Evolutionary conservation across 2,888 invertebrate genomes (phyloP).

Genomic region (Oscheius sp.): DNA sequence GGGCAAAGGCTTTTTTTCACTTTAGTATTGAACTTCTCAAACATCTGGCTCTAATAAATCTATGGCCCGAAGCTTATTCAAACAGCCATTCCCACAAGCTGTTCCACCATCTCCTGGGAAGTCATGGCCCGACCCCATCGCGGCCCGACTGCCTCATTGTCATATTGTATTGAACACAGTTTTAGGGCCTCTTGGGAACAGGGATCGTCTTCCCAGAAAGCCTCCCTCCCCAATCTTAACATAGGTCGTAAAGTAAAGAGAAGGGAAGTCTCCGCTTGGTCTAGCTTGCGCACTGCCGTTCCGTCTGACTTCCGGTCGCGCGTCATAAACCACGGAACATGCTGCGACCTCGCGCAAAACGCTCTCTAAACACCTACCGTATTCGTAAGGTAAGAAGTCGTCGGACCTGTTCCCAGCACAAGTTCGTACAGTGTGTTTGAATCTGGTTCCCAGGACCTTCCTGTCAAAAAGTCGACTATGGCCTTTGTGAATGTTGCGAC

Average conservation of each 20-base stretch:
- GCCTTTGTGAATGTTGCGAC: slow-evolving; percentile 17
- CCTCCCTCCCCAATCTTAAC: too few relatives aligned
- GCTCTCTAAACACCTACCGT: slow-evolving; percentile 31
- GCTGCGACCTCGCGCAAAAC: slow-evolving; percentile 34
- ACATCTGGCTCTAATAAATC: too few relatives aligned
- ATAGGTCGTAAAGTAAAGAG: too few relatives aligned
- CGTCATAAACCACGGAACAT: slow-evolving; percentile 36
- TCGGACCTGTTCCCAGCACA: not conserved
- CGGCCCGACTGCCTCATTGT: slow-evolving; percentile 28
- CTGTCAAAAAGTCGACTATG: not conserved
- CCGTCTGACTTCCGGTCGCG: slow-evolving; percentile 42
- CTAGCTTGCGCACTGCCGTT: slow-evolving; percentile 31
- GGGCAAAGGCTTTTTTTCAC: too few relatives aligned
- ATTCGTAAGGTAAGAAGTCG: not conserved
- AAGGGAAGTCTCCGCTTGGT: slow-evolving; percentile 12
- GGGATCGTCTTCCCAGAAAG: slow-evolving; percentile 3
- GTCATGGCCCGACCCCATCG: not conserved
- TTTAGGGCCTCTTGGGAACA: slow-evolving; percentile 31
- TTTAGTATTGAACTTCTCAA: too few relatives aligned
- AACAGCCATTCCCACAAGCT: too few relatives aligned
- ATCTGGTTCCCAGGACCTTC: not conserved
- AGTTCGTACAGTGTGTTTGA: not conserved
- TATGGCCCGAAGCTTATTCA: too few relatives aligned
- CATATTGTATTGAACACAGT: slow-evolving; percentile 25
- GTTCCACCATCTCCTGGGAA: too few relatives aligned